Conservation (phyloP, 1,140 invertebrate species). For the Dinothrombium tinctorium region DNA sequence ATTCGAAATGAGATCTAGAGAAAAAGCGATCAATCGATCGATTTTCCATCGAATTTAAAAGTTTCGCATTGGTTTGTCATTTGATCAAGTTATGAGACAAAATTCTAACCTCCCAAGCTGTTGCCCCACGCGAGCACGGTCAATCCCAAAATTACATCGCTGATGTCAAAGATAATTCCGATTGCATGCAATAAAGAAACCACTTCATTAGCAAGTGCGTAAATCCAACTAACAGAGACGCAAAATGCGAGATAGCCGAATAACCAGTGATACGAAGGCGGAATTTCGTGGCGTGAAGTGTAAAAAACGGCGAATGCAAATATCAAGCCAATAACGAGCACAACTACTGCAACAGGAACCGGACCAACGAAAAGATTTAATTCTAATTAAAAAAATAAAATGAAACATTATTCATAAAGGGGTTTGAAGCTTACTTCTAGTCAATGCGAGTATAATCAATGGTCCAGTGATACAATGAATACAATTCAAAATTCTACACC, state of each 20-base stretch:
- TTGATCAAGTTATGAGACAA: background rate
- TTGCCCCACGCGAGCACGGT: conserved; percentile 46
- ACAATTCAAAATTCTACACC: conserved; percentile 32
- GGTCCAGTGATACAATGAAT: conserved; percentile 31
- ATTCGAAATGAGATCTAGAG: conserved; percentile 33
- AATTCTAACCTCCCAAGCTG: conserved; percentile 26
- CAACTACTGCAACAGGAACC: too few relatives aligned
- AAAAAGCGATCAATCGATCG: conserved; percentile 18
- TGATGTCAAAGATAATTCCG: conserved; percentile 33
- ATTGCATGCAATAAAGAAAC: conserved; percentile 33
- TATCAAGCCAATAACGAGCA: conserved; percentile 15
- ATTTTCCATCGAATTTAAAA: background rate
- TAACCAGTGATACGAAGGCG: conserved; percentile 22
- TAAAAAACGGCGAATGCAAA: conserved; percentile 20
- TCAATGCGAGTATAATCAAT: conserved; percentile 17
- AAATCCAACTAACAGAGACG: conserved; percentile 37
- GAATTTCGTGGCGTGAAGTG: conserved; percentile 19
- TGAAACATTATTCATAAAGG: background rate
- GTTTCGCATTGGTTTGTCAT: background rate
- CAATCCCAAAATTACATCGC: conserved; percentile 37
- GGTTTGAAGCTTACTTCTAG: background rate
- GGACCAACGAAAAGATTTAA: conserved; percentile 16
- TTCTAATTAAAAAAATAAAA: background rate
- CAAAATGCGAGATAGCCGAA: conserved; percentile 38
- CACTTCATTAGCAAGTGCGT: conserved; percentile 37